These are phyloP conservation scores for Thymelicus acteon DNA, from an alignment of 2,888 invertebrate species.

Conservation along the genomic window DNA sequence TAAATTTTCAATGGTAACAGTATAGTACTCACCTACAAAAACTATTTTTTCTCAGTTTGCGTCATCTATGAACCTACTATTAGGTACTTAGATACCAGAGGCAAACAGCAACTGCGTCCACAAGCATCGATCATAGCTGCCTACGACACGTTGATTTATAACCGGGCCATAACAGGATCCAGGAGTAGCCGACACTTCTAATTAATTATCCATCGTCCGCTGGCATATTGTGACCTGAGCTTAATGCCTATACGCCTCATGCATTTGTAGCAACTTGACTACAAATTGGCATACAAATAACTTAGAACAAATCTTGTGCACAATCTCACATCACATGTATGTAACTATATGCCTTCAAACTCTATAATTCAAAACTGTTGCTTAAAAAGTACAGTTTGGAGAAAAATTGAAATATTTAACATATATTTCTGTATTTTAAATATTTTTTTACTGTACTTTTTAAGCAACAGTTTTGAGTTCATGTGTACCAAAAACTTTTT, in stretches of 20 bases:
- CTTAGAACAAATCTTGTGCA: too few species aligned
- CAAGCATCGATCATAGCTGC: constrained; percentile 35
- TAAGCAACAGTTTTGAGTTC: too few species aligned
- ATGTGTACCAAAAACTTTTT: too few species aligned
- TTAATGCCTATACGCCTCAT: constrained; percentile 1
- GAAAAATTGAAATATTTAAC: too few species aligned
- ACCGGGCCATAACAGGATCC: constrained; percentile 29
- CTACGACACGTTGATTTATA: constrained; percentile 36
- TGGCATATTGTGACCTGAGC: constrained; percentile 23
- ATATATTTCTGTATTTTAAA: neutral
- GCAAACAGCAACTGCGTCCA: constrained; percentile 15
- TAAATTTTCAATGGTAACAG: too few species aligned
- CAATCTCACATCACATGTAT: too few species aligned
- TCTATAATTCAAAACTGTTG: too few species aligned
- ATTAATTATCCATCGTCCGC: constrained; percentile 30
- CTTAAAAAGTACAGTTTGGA: too few species aligned
- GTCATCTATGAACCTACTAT: neutral
- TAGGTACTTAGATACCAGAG: neutral
- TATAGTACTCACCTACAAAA: too few species aligned
- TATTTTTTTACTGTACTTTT: neutral
- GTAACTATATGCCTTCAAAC: too few species aligned
- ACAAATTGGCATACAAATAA: neutral
- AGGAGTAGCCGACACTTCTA: constrained; percentile 26
- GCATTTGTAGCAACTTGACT: neutral
- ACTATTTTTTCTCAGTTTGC: neutral